Conservation (phyloP, 2,113 vertebrate genomes). For the Progne subis region DNA sequence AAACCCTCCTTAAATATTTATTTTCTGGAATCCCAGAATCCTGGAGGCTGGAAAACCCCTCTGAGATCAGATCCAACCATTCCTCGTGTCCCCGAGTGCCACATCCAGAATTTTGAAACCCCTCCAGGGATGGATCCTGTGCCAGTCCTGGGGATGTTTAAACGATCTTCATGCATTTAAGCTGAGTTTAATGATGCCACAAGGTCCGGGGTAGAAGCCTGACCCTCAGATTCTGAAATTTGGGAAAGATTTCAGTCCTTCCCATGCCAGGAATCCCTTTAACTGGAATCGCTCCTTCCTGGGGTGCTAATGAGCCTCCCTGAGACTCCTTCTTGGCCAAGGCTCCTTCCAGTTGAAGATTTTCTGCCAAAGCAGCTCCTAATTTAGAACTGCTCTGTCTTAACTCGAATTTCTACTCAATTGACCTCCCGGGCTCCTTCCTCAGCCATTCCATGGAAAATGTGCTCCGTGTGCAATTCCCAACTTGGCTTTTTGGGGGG, state of each 20-base stretch:
- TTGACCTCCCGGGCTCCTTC: conserved; percentile 8
- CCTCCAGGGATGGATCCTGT: neutral
- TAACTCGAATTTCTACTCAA: conserved; percentile 17
- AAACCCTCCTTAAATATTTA: neutral
- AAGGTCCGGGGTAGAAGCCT: neutral
- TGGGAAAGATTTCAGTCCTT: neutral
- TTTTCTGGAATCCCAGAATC: neutral
- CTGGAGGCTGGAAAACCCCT: neutral
- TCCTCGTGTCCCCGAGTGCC: neutral
- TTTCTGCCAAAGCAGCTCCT: conserved; percentile 47
- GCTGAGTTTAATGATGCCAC: neutral
- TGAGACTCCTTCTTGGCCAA: neutral
- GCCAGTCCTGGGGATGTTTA: neutral
- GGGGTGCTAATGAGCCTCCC: neutral
- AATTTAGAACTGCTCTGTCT: conserved; percentile 34
- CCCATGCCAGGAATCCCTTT: neutral
- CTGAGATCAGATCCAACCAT: neutral
- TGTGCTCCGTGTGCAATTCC: neutral
- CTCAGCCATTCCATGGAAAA: conserved; percentile 8
- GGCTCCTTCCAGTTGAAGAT: neutral
- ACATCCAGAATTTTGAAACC: neutral
- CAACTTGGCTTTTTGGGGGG: neutral
- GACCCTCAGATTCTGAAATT: neutral
- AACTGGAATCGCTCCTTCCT: neutral
- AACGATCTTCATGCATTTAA: neutral